Base-by-base conservation (phyloP, 2,797 vertebrate species). In the Neosalanx taihuensis region DNA sequence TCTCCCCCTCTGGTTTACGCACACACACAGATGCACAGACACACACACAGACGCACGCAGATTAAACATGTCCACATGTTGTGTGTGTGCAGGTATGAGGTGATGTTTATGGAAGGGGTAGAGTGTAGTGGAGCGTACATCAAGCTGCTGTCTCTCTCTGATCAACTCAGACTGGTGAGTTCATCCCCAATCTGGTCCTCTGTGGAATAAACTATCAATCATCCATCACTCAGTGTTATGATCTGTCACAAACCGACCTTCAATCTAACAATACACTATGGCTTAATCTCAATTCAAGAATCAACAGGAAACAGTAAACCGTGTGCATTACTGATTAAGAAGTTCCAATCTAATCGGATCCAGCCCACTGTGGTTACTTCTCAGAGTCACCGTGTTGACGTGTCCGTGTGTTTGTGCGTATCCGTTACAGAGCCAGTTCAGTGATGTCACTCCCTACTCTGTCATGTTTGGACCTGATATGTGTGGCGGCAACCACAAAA, bases 391-490 rank as follows among this genome's bases (percentile, higher is more conserved):
- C 56, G 23, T 29, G 5, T 57, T 26, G 3, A 3, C 62, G 49
- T 67, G 20, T 62, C 5, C 69, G 29, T 51, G 65, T 49, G 23
- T 6, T 12, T 33, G 63, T 62, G 3, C 63, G 20, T 15, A 12
- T 26, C 51, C 6, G 3, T 23, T 76, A 23, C 51, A 85, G 86
- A 82, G 66, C 53, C 76, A 83, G 61, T 85, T 85, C 15, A 82
- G 60, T 76, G 80, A 87, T 20, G 71, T 71, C 63, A 87, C 84
- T 10, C 81, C 85, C 5, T 88, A 84, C 76, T 79, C 74, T 3
- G 81, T 88, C 61, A 88, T 89, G 87, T 89, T 88, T 67, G 86
- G 86, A 57, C 86, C 86, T 66, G 87, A 89, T 65, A 87, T 79
- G 72, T 88, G 87, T 49, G 86, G 85, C 17, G 72, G 65, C 33